Percentiles rank a stretch among this genome's conserved stretches.
Evolutionary conservation across 2,888 invertebrate genomes (phyloP).

Genomic region (Epiperipatus broadwayi): DNA sequence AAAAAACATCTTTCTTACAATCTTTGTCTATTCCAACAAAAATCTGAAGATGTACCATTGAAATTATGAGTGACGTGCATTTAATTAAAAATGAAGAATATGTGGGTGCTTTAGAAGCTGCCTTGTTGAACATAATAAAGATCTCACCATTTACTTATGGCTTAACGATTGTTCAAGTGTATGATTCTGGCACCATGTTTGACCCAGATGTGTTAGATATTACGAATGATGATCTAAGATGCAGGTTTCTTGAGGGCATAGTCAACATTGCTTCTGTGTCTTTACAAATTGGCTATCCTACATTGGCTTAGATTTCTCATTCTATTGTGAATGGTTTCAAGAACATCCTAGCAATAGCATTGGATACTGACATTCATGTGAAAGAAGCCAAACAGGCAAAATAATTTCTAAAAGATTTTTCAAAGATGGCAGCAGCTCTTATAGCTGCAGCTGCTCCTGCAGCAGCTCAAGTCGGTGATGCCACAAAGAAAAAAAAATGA

Average conservation of each 20-base stretch:
- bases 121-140: too few relatives aligned
- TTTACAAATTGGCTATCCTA: constrained; percentile 83
- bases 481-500: constrained; percentile 29
- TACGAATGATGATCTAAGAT: constrained; percentile 81
- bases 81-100: too few relatives aligned
- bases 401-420: constrained; percentile 56
- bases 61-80: too few relatives aligned
- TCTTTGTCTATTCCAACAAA: too few relatives aligned
- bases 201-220: constrained; percentile 93
- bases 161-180: constrained; percentile 53
- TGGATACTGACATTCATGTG: constrained; percentile 85
- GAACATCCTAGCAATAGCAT: constrained; percentile 88
- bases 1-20: too few relatives aligned
- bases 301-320: constrained; percentile 88
- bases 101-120: too few relatives aligned
- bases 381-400: constrained; percentile 52
- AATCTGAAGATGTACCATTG: too few relatives aligned
- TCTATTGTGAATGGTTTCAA: constrained; percentile 94
- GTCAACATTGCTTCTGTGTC: constrained; percentile 83
- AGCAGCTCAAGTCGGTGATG: constrained; percentile 37
- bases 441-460: constrained; percentile 46
- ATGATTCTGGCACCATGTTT: constrained; percentile 94
- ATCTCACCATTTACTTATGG: too few relatives aligned
- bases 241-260: constrained; percentile 65
- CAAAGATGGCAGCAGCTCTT: constrained; percentile 61